Conservation (phyloP, 2,888 invertebrate species). For the Caenorhabditis sulstoni region DNA sequence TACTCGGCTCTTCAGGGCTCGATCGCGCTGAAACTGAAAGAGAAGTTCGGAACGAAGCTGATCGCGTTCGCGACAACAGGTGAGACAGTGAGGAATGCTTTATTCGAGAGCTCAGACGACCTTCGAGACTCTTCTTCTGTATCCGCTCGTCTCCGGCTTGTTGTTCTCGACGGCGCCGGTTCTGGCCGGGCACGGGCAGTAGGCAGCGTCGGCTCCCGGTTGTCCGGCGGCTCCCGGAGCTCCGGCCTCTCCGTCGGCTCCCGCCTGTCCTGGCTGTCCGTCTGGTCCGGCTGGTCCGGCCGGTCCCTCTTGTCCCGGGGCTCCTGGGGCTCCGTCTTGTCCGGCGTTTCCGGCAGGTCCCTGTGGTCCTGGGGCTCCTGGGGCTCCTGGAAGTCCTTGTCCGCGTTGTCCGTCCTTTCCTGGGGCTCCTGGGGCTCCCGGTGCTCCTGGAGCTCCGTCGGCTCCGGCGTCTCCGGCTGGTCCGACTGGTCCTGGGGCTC, state of each 20-base stretch:
- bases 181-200: conserved; percentile 59
- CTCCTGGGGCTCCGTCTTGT: conserved; percentile 59
- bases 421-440: conserved; percentile 84
- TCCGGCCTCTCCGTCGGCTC: conserved; percentile 63
- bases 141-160: conserved; percentile 46
- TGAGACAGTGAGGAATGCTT: conserved; percentile 1
- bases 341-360: conserved; percentile 68
- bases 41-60: conserved; percentile 56
- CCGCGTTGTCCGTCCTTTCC: conserved; percentile 67
- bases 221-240: conserved; percentile 60
- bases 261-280: conserved; percentile 62
- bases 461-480: conserved; percentile 68
- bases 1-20: conserved; percentile 58
- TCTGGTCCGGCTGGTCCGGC: conserved; percentile 61
- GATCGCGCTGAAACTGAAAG: conserved; percentile 58
- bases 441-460: conserved; percentile 62
- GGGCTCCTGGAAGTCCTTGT: conserved; percentile 62
- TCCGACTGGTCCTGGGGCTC: conserved; percentile 71
- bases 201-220: conserved; percentile 62
- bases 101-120: conserved; percentile 44
- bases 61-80: conserved; percentile 63
- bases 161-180: conserved; percentile 57
- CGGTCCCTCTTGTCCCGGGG: conserved; percentile 61
- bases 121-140: conserved; percentile 57
- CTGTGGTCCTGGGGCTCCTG: conserved; percentile 66